Evolutionary conservation across 2,888 invertebrate genomes (phyloP), one percentile per base, ranked within the genome.

Genomic region (Adela reaumurella): DNA sequence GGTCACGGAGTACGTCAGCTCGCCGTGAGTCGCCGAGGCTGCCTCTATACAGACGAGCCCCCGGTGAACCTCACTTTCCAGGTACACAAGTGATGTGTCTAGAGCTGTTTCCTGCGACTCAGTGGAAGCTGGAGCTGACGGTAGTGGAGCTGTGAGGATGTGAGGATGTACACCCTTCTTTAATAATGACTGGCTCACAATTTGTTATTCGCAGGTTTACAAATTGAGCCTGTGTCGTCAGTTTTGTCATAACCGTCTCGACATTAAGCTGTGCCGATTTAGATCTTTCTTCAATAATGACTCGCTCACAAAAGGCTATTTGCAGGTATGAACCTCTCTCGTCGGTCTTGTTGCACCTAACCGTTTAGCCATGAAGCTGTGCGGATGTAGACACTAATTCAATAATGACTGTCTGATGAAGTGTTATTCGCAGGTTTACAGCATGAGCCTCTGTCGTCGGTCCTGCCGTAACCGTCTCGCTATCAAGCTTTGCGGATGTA

Each of bases 41-140:
- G 85, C 50, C 62, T 80, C n/a, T 84, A 81, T 55, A 72, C 72
- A 24, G 73, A 82, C 51, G 84, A 84, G 57, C 77, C 82, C 0
- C 43, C 62, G 1, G 55, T 53, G 0, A 48, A 50, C n/a, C n/a
- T n/a, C n/a, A 86, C 53, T 63, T 84, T 1, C 62, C 78, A 18
- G 83, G 84, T 53, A 63, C 76, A 0, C 64, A 66, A 0, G 61
- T 65, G 3, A 51, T 55, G 2, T 52, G 58, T 51, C 19, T 63
- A 17, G 43, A 58, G 24, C 61, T 74, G 0, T 62, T 64, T 0
- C 56, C 59, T n/a, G 67, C 77, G 4, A 52, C 67, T 46, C 80
- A 79, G 48, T 58, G 74, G 2, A 67, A 65, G 43, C 67, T 73
- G 19, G 73, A 65, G 35, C 55, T 74, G 19, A 67, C 60, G 11